Base-by-base conservation (phyloP, 1,140 invertebrate genomes). In the Papilio polytes region DNA sequence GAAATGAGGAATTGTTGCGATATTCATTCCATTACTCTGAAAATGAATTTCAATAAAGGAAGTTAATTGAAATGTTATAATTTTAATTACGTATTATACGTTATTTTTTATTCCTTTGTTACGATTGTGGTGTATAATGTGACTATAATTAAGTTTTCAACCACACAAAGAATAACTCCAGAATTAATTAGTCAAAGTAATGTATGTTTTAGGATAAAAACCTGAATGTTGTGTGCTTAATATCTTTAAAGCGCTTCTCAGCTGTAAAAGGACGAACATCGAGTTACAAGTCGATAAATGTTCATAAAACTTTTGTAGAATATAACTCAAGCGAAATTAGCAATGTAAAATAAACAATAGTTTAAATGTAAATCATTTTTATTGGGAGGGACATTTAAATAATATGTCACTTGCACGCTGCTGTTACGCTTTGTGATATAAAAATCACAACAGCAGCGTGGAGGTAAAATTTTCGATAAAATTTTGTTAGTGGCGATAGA, bases 401-500 rank as follows among this genome's bases (percentile, higher is more conserved):
- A n/a, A 78, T 56, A 15, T 63, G 76, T 78, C 76, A 78, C 76
- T 18, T 18, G 6, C 76, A 78, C 26, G 56, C 15, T 46, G 31
- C 15, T 63, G 31, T 66, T 36, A 18, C 22, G 56, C 56, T 59
- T 59, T 63, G 56, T 78, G 76, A 41, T 41, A 6, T 7, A 41
- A 41, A 41, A 26, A 63, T 18, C 26, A 1, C 56, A 7, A 41
- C 36, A 8, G 36, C 36, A 41, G 36, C 36, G 36, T 41, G 36
- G 36, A 41, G 0, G 36, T 41, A 7, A 41, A 41, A 41, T 41
- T 41, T 36, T 78, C 76, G 53, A 13, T 46, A 56, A 59, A 41
- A 78, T 63, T 41, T 78, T 78, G 76, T 78, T 20, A 78, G 18
- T 78, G 76, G 53, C 76, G n/a, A 41, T 78, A 66, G 15, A 78